A percentile compares a stretch with the other conserved stretches of the same genome.
Evolutionary conservation across 2,888 invertebrate species (phyloP).

Genomic region (Diachrysia chrysitis): DNA sequence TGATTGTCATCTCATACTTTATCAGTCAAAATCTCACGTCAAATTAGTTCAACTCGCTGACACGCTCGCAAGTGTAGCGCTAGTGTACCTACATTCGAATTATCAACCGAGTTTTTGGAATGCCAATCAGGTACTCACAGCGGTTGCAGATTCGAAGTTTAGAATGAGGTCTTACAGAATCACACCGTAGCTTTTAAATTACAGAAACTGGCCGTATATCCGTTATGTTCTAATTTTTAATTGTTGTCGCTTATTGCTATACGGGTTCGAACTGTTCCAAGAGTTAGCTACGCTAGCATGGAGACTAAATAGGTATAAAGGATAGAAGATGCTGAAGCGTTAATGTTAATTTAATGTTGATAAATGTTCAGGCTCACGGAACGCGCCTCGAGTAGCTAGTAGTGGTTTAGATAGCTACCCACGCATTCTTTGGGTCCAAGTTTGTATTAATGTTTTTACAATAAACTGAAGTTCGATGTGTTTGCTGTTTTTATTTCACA

Average conservation of each 20-base stretch:
- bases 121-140: no score
- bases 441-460: conserved; percentile 52
- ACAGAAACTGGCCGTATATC: no score
- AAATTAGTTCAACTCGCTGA: no score
- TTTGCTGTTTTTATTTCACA: conserved; percentile 31
- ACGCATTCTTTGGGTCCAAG: conserved; percentile 58
- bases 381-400: conserved; percentile 15
- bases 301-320: conserved; percentile 35
- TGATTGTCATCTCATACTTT: no score
- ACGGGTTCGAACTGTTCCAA: conserved; percentile 35
- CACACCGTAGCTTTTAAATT: no score
- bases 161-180: no score
- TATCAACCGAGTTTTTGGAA: no score
- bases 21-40: no score
- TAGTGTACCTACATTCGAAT: no score
- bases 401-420: conserved; percentile 39
- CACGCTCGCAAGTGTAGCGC: no score
- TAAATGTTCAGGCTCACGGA: conserved; percentile 20
- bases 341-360: conserved; percentile 13
- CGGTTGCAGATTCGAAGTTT: no score
- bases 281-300: conserved; percentile 40
- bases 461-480: conserved; percentile 35
- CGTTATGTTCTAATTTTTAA: conserved; percentile 10
- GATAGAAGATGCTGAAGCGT: conserved; percentile 9
- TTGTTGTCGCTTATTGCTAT: conserved; percentile 24